phyloP scores from a whole-genome alignment of 1,140 invertebrate genomes.

The Heliothis subflexa region DNA sequence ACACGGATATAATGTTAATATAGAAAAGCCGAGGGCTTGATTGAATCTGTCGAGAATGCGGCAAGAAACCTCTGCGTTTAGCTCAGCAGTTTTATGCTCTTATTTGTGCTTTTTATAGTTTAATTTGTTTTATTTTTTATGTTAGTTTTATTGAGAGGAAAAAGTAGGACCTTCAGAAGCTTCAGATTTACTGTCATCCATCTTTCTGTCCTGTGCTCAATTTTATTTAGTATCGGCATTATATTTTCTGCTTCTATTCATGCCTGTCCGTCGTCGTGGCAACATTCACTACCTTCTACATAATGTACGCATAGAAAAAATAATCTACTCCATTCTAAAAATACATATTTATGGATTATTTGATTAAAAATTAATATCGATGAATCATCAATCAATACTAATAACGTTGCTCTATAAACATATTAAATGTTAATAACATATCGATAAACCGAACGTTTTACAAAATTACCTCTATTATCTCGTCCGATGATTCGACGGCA shows the following conservation, averaged over 20 bases:
- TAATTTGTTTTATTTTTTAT: conserved; percentile 6
- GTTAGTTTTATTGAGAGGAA: not conserved
- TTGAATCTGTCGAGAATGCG: conserved; percentile 46
- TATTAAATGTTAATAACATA: conserved; percentile 46
- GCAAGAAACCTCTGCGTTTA: conserved; percentile 22
- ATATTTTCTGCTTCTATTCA: too few species aligned
- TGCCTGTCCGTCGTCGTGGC: too few species aligned
- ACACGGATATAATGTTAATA: conserved; percentile 59
- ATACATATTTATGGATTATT: too few species aligned
- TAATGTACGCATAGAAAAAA: too few species aligned
- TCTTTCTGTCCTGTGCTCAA: too few species aligned
- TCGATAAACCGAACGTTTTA: conserved; percentile 28
- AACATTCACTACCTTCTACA: too few species aligned
- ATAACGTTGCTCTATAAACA: conserved; percentile 18
- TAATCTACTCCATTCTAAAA: too few species aligned
- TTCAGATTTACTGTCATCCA: not conserved
- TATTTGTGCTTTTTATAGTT: conserved; percentile 13
- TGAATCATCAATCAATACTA: conserved; percentile 4
- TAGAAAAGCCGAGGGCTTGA: conserved; percentile 52
- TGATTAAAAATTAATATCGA: not conserved
- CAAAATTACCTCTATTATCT: conserved; percentile 45
- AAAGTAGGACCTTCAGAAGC: not conserved
- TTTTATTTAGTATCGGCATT: too few species aligned
- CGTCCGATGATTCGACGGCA: conserved; percentile 27
- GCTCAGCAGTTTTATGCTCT: not conserved